phyloP scores from a whole-genome alignment of 2,888 invertebrate species.

The Hydrotaea cyrtoneurina region DNA sequence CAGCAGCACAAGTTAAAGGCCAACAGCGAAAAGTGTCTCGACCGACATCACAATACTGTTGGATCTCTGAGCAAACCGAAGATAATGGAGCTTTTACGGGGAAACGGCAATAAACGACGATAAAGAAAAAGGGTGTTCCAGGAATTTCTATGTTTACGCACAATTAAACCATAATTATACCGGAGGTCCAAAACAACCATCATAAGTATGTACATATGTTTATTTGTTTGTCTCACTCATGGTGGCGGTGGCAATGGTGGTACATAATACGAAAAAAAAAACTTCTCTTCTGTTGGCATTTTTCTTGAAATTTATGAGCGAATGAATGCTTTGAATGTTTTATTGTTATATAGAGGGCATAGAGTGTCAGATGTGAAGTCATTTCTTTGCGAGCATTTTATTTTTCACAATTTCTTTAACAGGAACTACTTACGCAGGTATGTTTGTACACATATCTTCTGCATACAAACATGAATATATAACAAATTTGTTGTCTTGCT shows the following conservation, averaged over 20 bases:
- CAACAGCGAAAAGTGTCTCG: constrained; percentile 25
- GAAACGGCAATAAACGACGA: not conserved
- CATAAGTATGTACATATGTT: not conserved
- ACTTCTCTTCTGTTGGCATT: constrained; percentile 26
- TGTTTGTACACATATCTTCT: not conserved
- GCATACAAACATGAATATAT: not conserved
- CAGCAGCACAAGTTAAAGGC: not conserved
- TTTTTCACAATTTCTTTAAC: constrained; percentile 26
- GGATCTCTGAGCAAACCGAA: not conserved
- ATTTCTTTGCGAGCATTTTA: not conserved
- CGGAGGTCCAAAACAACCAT: not conserved
- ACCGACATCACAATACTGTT: not conserved
- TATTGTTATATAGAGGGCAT: not conserved
- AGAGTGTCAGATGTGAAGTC: constrained; percentile 23
- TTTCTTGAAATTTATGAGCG: not conserved
- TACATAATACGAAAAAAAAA: not conserved
- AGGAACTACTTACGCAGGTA: not conserved
- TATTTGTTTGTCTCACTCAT: too few relatives aligned
- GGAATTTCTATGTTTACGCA: constrained; percentile 36
- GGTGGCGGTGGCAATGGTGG: not conserved
- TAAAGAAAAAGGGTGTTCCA: not conserved
- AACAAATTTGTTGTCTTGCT: not conserved
- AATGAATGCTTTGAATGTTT: constrained; percentile 6
- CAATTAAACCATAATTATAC: constrained; percentile 41
- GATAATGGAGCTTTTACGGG: not conserved